These are phyloP conservation scores for Ceratothoa steindachneri DNA, from an alignment of 2,888 invertebrate genomes.

Conservation along the genomic window DNA sequence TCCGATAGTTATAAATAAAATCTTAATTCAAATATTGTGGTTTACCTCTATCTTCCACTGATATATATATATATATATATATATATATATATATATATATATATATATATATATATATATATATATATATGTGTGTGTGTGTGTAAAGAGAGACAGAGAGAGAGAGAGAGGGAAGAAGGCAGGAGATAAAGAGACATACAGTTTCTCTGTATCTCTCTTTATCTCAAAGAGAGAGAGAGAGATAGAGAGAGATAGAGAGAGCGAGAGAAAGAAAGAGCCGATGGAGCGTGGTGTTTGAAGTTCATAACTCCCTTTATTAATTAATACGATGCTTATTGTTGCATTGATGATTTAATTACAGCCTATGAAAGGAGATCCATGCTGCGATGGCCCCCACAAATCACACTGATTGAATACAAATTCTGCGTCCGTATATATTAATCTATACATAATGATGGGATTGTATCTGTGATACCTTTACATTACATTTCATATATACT, in stretches of 20 bases:
- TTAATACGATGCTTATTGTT: slow-evolving; percentile 31
- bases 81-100: background rate
- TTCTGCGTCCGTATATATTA: background rate
- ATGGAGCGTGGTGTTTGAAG: slow-evolving; percentile 19
- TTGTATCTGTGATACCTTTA: background rate
- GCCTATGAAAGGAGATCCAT: slow-evolving; percentile 4
- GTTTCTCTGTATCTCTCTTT: background rate
- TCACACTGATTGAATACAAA: background rate
- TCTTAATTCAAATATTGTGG: too few species aligned
- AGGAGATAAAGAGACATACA: too few species aligned
- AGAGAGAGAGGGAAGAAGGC: too few species aligned
- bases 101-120: background rate
- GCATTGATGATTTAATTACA: slow-evolving; percentile 35
- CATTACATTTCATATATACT: background rate
- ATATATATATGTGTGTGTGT: too few species aligned
- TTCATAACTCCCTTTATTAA: slow-evolving; percentile 28
- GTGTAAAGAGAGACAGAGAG: too few species aligned
- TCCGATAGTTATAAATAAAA: too few species aligned
- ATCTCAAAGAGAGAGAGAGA: background rate
- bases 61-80: too few species aligned
- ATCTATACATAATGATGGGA: background rate
- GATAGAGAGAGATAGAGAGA: background rate
- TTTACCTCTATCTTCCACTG: too few species aligned
- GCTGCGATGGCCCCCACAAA: background rate
- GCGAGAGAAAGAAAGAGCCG: background rate